Evolutionary conservation across 1,140 invertebrate species (phyloP).

Genomic region (Drosophila ogumai): DNA sequence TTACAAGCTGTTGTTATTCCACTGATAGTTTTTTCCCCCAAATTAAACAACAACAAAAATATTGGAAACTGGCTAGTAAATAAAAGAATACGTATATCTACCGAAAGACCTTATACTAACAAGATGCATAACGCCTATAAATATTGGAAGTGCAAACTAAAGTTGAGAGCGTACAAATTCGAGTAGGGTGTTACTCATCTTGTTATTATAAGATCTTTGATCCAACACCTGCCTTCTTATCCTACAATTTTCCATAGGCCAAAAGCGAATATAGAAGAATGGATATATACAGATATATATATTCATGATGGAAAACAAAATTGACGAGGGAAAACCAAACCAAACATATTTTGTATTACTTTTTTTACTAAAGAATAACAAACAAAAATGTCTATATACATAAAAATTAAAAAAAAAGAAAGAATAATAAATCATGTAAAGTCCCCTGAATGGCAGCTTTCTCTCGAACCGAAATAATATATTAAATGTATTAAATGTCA

Average conservation of each 20-base stretch:
- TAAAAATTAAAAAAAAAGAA: neutral
- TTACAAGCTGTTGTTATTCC: slow-evolving; percentile 18
- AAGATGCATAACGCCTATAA: neutral
- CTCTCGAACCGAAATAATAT: slow-evolving; percentile 36
- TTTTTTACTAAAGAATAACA: slow-evolving; percentile 70
- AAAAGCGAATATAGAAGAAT: slow-evolving; percentile 28
- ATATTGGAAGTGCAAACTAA: neutral
- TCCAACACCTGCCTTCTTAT: slow-evolving; percentile 51
- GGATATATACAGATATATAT: slow-evolving; percentile 8
- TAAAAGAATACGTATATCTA: slow-evolving; percentile 21
- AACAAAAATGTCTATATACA: slow-evolving; percentile 37
- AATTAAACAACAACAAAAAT: slow-evolving; percentile 27
- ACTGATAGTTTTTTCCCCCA: neutral
- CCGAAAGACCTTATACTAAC: neutral
- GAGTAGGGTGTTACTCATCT: neutral
- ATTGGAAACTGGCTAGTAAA: slow-evolving; percentile 2
- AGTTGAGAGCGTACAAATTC: too few relatives aligned
- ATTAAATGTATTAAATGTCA: slow-evolving; percentile 52
- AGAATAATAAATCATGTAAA: slow-evolving; percentile 29
- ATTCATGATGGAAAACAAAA: slow-evolving; percentile 25
- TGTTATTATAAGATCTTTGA: neutral
- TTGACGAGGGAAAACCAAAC: slow-evolving; percentile 34
- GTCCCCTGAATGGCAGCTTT: slow-evolving; percentile 58
- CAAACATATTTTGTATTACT: slow-evolving; percentile 77
- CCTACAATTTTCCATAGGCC: slow-evolving; percentile 61